phyloP scores from a whole-genome alignment of 1,140 invertebrate species.

The Andricus grossulariae region DNA sequence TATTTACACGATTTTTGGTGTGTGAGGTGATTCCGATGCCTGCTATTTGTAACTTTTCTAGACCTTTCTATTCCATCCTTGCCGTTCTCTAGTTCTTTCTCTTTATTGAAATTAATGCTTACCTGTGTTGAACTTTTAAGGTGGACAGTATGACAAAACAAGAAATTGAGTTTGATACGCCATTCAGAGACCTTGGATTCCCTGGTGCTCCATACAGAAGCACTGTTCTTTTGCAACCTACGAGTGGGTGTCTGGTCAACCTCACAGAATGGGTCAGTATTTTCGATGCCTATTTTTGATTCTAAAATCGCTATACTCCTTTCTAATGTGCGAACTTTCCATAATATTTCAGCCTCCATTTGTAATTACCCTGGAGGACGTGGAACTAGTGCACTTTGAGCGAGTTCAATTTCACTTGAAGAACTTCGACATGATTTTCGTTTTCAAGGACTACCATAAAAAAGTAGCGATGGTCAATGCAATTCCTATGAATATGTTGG shows the following conservation, averaged over 20 bases:
- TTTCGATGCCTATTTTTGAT: no score
- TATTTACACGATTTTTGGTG: no score
- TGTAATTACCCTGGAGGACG: conserved; percentile 97
- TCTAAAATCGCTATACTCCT: no score
- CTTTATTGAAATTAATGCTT: neutral
- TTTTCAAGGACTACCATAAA: conserved; percentile 98
- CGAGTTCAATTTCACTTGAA: conserved; percentile 98
- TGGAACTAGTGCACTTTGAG: conserved; percentile 99
- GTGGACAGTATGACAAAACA: conserved; percentile 97
- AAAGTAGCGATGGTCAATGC: conserved; percentile 98
- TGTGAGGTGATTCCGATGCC: no score
- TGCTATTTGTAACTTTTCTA: neutral
- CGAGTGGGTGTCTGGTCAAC: conserved; percentile 96
- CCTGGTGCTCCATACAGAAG: conserved; percentile 98
- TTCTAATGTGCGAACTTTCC: conserved; percentile 13
- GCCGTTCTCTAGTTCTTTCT: neutral
- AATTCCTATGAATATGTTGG: conserved; percentile 98
- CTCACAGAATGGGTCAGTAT: conserved; percentile 93
- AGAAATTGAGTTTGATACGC: conserved; percentile 98
- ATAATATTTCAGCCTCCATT: conserved; percentile 89
- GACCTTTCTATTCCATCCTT: neutral
- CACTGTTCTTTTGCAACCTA: conserved; percentile 97
- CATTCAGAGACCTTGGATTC: conserved; percentile 98
- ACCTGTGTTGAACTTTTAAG: conserved; percentile 57
- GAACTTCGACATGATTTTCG: conserved; percentile 99